Conservation (phyloP, 2,113 vertebrate genomes). For the Bos indicus region DNA sequence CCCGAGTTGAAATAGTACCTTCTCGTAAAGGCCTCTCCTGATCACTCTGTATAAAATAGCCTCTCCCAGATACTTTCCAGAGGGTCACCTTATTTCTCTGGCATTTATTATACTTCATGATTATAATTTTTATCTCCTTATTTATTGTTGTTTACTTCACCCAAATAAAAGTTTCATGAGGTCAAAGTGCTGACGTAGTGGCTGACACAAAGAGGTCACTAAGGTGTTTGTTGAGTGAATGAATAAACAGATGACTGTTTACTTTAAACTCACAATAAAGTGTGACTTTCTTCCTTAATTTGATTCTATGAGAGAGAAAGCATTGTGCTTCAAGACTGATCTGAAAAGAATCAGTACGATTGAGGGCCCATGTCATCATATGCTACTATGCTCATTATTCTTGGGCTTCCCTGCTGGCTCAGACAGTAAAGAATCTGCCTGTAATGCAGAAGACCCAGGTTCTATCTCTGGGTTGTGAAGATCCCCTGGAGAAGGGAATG, state of each 20-base stretch:
- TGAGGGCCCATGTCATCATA: not conserved
- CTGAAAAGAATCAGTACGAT: not conserved
- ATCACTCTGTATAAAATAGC: not conserved
- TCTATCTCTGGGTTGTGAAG: not conserved
- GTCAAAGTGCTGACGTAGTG: not conserved
- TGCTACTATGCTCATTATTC: not conserved
- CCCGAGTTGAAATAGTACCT: not conserved
- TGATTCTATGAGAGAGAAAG: not conserved
- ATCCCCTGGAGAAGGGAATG: not conserved
- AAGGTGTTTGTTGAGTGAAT: not conserved
- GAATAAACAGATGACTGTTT: not conserved
- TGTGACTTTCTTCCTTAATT: slow-evolving; percentile 20
- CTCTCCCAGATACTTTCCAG: not conserved
- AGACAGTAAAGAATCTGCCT: not conserved
- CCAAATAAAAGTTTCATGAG: not conserved
- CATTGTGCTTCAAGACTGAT: not conserved
- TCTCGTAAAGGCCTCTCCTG: not conserved
- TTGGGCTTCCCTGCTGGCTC: not conserved
- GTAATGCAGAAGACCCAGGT: not conserved
- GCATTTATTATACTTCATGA: not conserved
- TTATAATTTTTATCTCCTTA: not conserved
- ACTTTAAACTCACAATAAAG: not conserved
- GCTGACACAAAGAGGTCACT: slow-evolving; percentile 15
- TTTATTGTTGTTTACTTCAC: not conserved
- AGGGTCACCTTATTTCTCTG: not conserved